These are phyloP conservation scores for Aphrocallistes beatrix DNA, from an alignment of 37 sponge, comb jelly and placozoan genomes.

Conservation along the genomic window DNA sequence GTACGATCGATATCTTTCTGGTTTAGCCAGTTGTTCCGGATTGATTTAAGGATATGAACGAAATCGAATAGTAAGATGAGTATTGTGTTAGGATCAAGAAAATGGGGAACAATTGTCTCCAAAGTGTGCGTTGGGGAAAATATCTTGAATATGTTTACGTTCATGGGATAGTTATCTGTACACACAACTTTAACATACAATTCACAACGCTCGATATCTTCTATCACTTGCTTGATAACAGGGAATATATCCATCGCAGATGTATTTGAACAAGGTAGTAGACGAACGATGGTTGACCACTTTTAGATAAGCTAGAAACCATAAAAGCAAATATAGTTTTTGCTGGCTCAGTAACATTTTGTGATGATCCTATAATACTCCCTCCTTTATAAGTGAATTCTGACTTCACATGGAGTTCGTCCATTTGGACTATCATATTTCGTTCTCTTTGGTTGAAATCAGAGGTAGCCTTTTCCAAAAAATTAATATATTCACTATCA, in stretches of 20 bases:
- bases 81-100: neutral
- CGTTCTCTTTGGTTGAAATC: neutral
- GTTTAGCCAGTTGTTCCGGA: neutral
- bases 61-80: neutral
- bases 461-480: neutral
- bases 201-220: neutral
- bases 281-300: conserved; percentile 7
- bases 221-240: neutral
- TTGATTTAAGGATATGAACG: neutral
- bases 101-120: neutral
- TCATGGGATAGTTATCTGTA: neutral
- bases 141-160: neutral
- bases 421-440: neutral
- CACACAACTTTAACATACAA: neutral
- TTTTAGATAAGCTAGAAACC: conserved; percentile 10
- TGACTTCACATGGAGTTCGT: neutral
- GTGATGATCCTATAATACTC: neutral
- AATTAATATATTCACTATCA: neutral
- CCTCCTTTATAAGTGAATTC: neutral
- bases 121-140: neutral
- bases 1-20: neutral
- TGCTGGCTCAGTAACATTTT: neutral
- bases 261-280: neutral
- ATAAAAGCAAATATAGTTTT: neutral
- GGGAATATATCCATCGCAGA: neutral